phyloP scores from a whole-genome alignment of 1,140 invertebrate species.

The Goniozus legneri region DNA sequence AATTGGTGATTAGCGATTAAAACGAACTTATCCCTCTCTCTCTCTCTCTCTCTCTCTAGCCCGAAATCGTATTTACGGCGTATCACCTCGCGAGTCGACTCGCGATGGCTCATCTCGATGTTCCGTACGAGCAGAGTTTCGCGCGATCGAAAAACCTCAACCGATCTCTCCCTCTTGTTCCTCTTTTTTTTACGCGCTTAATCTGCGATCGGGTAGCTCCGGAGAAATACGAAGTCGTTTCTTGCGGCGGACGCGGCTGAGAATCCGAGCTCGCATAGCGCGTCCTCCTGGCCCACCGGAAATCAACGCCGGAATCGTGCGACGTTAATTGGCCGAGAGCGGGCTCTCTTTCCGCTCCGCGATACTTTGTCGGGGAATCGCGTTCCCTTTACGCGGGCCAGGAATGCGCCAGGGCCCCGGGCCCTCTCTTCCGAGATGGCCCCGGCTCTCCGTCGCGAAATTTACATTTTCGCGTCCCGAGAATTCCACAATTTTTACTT shows the following conservation, averaged over 20 bases:
- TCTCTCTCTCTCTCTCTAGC: constrained; percentile 16
- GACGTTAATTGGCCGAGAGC: constrained; percentile 17
- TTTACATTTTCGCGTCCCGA: background rate
- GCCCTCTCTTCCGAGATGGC: too few species aligned
- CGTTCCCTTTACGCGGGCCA: background rate
- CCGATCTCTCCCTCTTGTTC: too few species aligned
- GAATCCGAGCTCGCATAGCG: constrained; percentile 19
- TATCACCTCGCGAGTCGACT: too few species aligned
- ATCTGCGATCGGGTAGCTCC: too few species aligned
- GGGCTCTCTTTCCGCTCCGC: background rate
- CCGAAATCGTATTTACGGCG: too few species aligned
- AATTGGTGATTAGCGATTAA: constrained; percentile 58
- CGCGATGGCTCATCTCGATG: too few species aligned
- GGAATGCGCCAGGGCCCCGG: too few species aligned
- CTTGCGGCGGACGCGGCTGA: constrained; percentile 12
- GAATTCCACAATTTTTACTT: too few species aligned
- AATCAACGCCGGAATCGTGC: constrained; percentile 18
- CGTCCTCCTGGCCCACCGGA: too few species aligned
- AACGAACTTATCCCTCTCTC: constrained; percentile 31
- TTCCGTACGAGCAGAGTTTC: too few species aligned
- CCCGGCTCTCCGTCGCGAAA: background rate
- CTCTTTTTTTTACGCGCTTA: too few species aligned
- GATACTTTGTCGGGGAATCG: background rate
- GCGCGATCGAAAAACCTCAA: too few species aligned
- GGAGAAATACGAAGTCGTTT: constrained; percentile 8